phyloP scores from a whole-genome alignment of 2,113 vertebrate genomes.

The Paramormyrops kingsleyae region DNA sequence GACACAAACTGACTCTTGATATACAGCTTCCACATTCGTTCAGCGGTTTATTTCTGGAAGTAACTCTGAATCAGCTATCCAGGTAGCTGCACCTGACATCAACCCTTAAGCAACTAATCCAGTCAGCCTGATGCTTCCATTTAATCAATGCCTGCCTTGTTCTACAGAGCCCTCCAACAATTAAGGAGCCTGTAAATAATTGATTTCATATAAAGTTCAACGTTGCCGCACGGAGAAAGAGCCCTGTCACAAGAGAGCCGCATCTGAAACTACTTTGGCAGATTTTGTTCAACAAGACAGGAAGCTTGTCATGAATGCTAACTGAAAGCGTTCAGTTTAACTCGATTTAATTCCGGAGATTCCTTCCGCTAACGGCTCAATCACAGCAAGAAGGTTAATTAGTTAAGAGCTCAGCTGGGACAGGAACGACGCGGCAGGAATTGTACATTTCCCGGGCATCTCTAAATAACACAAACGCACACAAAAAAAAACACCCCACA shows the following conservation, averaged over 20 bases:
- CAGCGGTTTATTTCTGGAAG: background rate
- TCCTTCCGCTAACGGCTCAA: background rate
- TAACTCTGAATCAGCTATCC: background rate
- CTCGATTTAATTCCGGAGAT: conserved; percentile 6
- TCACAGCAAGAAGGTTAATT: conserved; percentile 10
- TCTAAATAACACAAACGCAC: background rate
- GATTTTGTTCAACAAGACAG: background rate
- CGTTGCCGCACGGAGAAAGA: background rate
- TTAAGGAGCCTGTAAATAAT: conserved; percentile 2
- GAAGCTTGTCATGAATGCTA: conserved; percentile 1
- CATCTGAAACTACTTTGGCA: background rate
- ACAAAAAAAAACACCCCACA: background rate
- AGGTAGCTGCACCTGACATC: background rate
- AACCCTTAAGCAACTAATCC: background rate
- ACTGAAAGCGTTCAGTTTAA: background rate
- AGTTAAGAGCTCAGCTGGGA: conserved; percentile 7
- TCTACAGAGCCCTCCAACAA: conserved; percentile 2
- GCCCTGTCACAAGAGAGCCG: background rate
- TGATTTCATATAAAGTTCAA: conserved; percentile 14
- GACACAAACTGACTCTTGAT: background rate
- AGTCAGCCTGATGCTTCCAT: background rate
- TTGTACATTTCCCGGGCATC: background rate
- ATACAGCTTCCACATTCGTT: background rate
- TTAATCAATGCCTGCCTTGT: conserved; percentile 9
- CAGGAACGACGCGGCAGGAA: background rate